Conservation (phyloP, 1,140 invertebrate species). For the Tetranychus urticae region DNA sequence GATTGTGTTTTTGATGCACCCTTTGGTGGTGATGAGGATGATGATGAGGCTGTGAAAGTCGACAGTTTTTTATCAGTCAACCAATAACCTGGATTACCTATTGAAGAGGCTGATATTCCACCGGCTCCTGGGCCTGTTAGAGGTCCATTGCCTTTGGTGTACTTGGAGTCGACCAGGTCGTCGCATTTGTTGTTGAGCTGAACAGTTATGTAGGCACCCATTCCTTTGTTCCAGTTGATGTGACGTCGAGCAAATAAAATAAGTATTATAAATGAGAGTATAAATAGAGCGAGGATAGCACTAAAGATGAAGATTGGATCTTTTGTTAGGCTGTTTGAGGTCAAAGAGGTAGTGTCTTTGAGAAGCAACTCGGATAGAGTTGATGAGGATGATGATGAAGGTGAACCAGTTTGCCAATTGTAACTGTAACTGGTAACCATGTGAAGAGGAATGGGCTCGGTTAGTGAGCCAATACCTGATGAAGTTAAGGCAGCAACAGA, state of each 20-base stretch:
- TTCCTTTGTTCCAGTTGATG: conserved; percentile 17
- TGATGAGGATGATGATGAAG: background rate
- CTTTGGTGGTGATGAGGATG: too few relatives aligned
- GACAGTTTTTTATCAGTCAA: too few relatives aligned
- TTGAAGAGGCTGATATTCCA: background rate
- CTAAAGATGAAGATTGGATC: conserved; percentile 50
- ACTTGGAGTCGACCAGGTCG: background rate
- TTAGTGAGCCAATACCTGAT: conserved; percentile 40
- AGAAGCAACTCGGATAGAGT: background rate
- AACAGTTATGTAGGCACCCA: conserved; percentile 10
- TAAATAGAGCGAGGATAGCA: conserved; percentile 37
- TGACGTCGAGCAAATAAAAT: conserved; percentile 20
- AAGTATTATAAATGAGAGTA: conserved; percentile 34
- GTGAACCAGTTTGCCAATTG: background rate
- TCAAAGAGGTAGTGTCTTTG: conserved; percentile 1
- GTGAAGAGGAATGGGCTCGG: conserved; percentile 17
- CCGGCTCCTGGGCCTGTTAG: background rate
- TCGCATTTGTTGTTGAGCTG: conserved; percentile 2
- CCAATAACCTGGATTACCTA: too few relatives aligned
- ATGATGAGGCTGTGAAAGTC: too few relatives aligned
- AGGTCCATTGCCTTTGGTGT: background rate
- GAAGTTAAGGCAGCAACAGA: conserved; percentile 44
- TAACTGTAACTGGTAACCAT: conserved; percentile 12
- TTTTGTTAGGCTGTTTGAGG: conserved; percentile 1
- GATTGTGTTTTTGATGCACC: too few relatives aligned